Percentiles rank a stretch among this genome's conserved stretches.
phyloP scores from a whole-genome alignment of 1,140 invertebrate species.

The Polypedilum pembai region DNA sequence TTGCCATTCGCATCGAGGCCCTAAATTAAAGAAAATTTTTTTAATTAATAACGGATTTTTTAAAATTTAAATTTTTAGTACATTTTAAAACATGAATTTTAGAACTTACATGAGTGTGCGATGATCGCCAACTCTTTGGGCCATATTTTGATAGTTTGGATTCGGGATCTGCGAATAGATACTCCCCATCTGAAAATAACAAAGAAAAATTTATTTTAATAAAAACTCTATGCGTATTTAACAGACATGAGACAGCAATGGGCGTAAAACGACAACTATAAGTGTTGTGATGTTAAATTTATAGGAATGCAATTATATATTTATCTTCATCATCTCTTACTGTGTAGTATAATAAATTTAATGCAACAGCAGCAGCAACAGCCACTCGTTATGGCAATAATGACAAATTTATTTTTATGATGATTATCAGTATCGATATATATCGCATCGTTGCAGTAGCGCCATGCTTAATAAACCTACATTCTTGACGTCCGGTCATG shows the following conservation, averaged over 20 bases:
- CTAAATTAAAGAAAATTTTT: conserved; percentile 54
- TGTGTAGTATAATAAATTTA: no score
- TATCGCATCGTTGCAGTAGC: neutral
- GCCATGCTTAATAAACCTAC: conserved; percentile 11
- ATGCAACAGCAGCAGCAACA: neutral
- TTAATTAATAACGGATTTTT: conserved; percentile 32
- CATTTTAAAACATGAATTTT: no score
- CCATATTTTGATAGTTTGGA: conserved; percentile 93
- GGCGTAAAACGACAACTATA: conserved; percentile 3
- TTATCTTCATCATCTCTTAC: neutral
- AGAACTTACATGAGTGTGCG: conserved; percentile 82
- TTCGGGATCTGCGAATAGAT: conserved; percentile 86
- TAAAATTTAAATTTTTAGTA: no score
- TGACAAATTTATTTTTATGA: conserved; percentile 14
- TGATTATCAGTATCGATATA: neutral
- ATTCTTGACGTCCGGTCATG: neutral
- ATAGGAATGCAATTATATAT: conserved; percentile 14
- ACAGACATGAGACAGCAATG: neutral
- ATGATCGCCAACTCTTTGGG: conserved; percentile 89
- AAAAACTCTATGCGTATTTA: neutral
- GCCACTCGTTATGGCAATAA: neutral
- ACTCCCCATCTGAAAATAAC: conserved; percentile 79
- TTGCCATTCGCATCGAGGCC: conserved; percentile 82
- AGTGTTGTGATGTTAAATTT: neutral
- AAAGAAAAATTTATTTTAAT: neutral